Conservation (phyloP, 2,113 vertebrate genomes). For the Varanus salvator region DNA sequence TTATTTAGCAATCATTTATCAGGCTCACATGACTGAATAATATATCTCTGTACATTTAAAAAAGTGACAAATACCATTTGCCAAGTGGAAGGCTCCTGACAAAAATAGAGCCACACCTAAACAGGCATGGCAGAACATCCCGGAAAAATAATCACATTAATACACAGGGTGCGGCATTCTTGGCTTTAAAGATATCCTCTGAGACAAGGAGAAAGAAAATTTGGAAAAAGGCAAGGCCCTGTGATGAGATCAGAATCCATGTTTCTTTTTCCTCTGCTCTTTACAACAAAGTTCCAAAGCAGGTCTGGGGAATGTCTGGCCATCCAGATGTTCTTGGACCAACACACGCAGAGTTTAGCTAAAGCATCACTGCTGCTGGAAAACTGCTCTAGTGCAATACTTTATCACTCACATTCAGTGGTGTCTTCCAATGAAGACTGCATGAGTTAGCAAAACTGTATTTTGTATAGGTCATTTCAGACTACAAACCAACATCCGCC, state of each 20-base stretch:
- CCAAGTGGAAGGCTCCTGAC: not conserved
- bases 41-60: not conserved
- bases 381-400: not conserved
- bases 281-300: not conserved
- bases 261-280: not conserved
- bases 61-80: not conserved
- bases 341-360: not conserved
- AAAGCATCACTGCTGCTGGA: not conserved
- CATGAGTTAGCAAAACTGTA: no score
- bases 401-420: not conserved
- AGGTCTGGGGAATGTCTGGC: not conserved
- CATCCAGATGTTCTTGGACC: no score
- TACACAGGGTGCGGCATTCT: not conserved
- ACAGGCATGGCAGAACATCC: not conserved
- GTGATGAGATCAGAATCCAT: not conserved
- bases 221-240: not conserved
- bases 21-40: not conserved
- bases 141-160: not conserved
- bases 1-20: no score
- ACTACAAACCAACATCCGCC: no score
- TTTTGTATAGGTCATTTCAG: no score
- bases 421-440: not conserved
- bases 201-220: not conserved
- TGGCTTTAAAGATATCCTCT: not conserved
- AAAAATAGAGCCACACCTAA: not conserved